phyloP scores from a whole-genome alignment of 2,888 invertebrate genomes.

The Tuberolachnus salignus region DNA sequence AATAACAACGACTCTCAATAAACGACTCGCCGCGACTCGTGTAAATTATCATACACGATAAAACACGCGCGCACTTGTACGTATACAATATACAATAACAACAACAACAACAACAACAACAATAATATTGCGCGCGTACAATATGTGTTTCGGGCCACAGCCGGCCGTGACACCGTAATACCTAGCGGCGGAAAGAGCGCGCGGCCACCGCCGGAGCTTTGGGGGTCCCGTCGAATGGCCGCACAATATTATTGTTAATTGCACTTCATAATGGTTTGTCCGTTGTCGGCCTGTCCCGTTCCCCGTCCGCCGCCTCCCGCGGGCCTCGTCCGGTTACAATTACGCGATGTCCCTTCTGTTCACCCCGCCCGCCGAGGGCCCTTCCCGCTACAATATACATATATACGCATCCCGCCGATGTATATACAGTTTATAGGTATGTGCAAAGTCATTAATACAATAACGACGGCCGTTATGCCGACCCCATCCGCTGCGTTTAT shows the following conservation, averaged over 20 bases:
- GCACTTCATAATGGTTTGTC: constrained; percentile 54
- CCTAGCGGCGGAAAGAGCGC: neutral
- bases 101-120: too few relatives aligned
- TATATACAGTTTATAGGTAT: constrained; percentile 3
- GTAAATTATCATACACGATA: too few relatives aligned
- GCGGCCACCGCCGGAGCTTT: constrained; percentile 19
- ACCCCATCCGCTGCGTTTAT: constrained; percentile 9
- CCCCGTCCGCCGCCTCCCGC: neutral
- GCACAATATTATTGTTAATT: constrained; percentile 49
- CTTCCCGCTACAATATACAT: neutral
- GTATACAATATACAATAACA: too few relatives aligned
- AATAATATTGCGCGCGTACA: neutral
- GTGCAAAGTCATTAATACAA: constrained; percentile 50
- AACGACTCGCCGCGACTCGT: too few relatives aligned
- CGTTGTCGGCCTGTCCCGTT: constrained; percentile 19
- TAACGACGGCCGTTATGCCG: constrained; percentile 40
- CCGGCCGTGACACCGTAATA: constrained; percentile 30
- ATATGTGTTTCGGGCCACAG: constrained; percentile 20
- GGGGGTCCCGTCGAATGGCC: constrained; percentile 45
- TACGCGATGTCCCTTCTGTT: constrained; percentile 44
- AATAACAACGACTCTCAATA: too few relatives aligned
- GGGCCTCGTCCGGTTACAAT: neutral
- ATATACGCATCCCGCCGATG: neutral
- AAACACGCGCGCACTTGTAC: too few relatives aligned
- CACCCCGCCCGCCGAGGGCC: neutral